phyloP scores from a whole-genome alignment of 2,797 vertebrate species.

The Tiaroga cobitis region DNA sequence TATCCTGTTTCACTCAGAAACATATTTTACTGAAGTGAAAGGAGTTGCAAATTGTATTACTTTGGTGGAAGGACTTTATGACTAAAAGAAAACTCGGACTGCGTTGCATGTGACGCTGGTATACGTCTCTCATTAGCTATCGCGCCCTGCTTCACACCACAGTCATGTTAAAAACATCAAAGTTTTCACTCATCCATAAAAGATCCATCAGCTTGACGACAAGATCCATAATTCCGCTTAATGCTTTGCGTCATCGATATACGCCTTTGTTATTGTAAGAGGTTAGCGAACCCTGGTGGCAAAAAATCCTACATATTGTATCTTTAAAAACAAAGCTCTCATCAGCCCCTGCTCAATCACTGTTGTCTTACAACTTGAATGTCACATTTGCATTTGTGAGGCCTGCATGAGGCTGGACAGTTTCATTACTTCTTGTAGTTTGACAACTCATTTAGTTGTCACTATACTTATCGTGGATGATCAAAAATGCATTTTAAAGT shows the following conservation, averaged over 20 bases:
- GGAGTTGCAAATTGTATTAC: not conserved
- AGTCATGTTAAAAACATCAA: too few relatives aligned
- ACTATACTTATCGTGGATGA: slow-evolving; percentile 47
- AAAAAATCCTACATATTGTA: too few relatives aligned
- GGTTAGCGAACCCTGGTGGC: too few relatives aligned
- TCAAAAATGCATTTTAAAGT: slow-evolving; percentile 51
- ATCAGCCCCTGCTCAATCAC: slow-evolving; percentile 33
- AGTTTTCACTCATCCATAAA: too few relatives aligned
- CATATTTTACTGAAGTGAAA: not conserved
- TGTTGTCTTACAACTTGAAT: slow-evolving; percentile 41
- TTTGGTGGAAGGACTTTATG: not conserved
- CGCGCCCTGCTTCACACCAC: too few relatives aligned
- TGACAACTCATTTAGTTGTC: slow-evolving; percentile 38
- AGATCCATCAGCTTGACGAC: too few relatives aligned
- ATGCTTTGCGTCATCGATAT: too few relatives aligned
- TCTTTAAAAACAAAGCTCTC: slow-evolving; percentile 44
- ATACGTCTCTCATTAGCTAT: too few relatives aligned
- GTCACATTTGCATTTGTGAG: slow-evolving; percentile 61
- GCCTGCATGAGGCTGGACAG: slow-evolving; percentile 38
- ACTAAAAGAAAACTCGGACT: too few relatives aligned
- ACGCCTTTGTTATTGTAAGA: too few relatives aligned
- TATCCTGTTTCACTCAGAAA: not conserved
- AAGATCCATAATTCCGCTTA: too few relatives aligned
- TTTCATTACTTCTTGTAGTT: slow-evolving; percentile 58
- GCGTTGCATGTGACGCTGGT: too few relatives aligned